A percentile compares a stretch with the other conserved stretches of the same genome.
These are phyloP conservation scores for Cladopsammia gracilis DNA, from an alignment of 64 coral and sea anemone species.

Conservation along the genomic window DNA sequence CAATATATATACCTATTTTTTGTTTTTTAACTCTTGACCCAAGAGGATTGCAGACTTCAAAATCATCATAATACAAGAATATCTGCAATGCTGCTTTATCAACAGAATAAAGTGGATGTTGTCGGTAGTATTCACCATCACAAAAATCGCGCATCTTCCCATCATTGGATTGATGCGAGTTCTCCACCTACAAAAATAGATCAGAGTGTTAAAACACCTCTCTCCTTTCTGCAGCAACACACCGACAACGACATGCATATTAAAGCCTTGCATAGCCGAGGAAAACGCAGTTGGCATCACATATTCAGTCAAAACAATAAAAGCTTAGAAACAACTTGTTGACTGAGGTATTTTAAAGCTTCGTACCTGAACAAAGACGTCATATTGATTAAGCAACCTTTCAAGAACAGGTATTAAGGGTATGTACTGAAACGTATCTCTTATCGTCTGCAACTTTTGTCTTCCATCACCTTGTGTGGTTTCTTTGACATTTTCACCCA, in stretches of 20 bases:
- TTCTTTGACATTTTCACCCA: neutral
- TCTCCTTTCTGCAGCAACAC: too few species aligned
- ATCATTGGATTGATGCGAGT: too few species aligned
- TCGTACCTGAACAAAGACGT: neutral
- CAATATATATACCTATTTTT: constrained; percentile 28
- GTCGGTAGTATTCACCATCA: too few species aligned
- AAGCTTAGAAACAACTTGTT: too few species aligned
- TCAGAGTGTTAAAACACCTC: too few species aligned
- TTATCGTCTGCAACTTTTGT: neutral
- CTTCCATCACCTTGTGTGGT: neutral
- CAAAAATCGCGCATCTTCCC: too few species aligned
- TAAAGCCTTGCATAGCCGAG: too few species aligned
- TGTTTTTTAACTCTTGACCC: constrained; percentile 48
- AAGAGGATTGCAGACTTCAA: constrained; percentile 60
- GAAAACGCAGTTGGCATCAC: too few species aligned
- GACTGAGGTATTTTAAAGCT: neutral
- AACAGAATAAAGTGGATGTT: neutral
- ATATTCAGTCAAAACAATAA: too few species aligned
- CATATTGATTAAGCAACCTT: constrained; percentile 4
- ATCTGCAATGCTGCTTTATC: constrained; percentile 9
- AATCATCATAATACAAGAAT: constrained; percentile 64
- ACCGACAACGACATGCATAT: too few species aligned
- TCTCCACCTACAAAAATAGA: too few species aligned
- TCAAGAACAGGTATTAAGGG: neutral
- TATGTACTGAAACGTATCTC: neutral